Evolutionary conservation across 2,797 vertebrate genomes (phyloP).

Genomic region (Emys orbicularis): DNA sequence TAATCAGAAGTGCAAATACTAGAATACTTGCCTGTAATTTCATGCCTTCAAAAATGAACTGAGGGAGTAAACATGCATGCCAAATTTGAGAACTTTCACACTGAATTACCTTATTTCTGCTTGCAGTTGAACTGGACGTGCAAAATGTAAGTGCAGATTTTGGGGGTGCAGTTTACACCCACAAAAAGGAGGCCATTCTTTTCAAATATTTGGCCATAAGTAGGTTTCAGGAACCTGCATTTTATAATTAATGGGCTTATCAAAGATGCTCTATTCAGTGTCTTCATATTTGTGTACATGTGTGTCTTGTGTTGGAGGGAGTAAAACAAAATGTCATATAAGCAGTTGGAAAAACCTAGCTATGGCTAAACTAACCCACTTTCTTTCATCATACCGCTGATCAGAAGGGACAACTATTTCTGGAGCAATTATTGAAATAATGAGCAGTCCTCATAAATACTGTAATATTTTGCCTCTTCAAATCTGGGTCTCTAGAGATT

Average conservation of each 20-base stretch:
- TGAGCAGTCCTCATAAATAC: neutral
- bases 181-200: neutral
- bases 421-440: neutral
- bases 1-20: neutral
- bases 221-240: neutral
- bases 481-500: neutral
- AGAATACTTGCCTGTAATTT: neutral
- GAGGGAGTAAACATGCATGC: neutral
- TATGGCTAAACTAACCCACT: neutral
- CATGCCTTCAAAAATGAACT: neutral
- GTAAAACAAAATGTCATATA: neutral
- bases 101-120: neutral
- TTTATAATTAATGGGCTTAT: rapidly evolving
- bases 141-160: neutral
- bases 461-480: neutral
- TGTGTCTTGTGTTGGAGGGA: neutral
- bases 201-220: neutral
- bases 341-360: neutral
- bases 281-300: neutral
- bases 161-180: neutral
- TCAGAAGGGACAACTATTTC: neutral
- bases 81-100: neutral
- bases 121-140: neutral
- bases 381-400: neutral
- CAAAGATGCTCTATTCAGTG: neutral